phyloP scores from a whole-genome alignment of 2,797 vertebrate genomes.

The Rallus crepitans region DNA sequence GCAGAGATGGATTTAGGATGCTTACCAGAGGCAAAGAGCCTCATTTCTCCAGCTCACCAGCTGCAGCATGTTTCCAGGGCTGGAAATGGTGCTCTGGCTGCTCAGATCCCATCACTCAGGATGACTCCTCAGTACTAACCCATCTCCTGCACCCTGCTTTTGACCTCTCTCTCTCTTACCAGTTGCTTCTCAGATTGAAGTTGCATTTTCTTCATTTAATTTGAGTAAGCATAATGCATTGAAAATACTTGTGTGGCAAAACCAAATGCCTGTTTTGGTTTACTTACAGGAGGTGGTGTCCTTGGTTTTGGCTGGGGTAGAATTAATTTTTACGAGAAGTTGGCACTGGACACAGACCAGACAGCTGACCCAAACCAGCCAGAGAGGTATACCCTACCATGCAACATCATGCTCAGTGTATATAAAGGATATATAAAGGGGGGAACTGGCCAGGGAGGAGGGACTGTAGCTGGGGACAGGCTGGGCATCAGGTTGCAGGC shows the following conservation, averaged over 20 bases:
- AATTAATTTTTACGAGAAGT: too few species aligned
- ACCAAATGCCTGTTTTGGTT: fast-evolving
- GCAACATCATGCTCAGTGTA: too few species aligned
- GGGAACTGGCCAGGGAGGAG: too few species aligned
- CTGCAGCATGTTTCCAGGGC: fast-evolving
- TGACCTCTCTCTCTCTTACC: not conserved
- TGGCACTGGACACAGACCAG: too few species aligned
- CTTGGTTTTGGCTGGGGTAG: too few species aligned
- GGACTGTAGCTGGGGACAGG: too few species aligned
- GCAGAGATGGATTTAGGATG: not conserved
- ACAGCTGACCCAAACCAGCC: too few species aligned
- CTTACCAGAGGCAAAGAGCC: not conserved
- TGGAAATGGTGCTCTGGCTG: not conserved
- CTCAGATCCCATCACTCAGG: not conserved
- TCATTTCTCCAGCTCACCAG: not conserved
- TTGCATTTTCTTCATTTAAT: not conserved
- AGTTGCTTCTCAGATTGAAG: not conserved
- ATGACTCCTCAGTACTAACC: not conserved
- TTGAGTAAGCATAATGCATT: not conserved
- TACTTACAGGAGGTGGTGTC: not conserved
- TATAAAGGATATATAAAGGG: too few species aligned
- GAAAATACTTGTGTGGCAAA: not conserved
- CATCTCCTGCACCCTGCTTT: not conserved
- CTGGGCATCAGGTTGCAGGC: too few species aligned
- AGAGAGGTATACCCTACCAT: too few species aligned